Percentiles rank a stretch among this genome's conserved stretches.
These are phyloP conservation scores for Myocastor coypus DNA, from an alignment of 2,113 vertebrate genomes.

Conservation along the genomic window DNA sequence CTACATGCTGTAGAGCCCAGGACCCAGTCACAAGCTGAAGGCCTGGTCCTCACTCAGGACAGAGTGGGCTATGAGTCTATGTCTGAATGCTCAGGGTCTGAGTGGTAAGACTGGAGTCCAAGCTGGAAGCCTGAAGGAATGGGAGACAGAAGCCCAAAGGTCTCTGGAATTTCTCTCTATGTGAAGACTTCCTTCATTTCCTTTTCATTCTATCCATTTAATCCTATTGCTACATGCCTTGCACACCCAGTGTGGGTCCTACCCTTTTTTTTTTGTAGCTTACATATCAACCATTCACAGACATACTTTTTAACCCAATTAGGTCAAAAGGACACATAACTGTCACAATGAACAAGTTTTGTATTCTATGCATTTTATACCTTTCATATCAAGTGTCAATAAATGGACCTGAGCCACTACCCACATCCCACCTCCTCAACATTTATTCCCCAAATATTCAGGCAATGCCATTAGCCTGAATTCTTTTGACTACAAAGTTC, in stretches of 20 bases:
- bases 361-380: background rate
- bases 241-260: background rate
- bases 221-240: background rate
- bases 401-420: background rate
- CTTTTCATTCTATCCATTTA: background rate
- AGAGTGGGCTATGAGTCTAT: background rate
- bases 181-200: background rate
- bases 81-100: background rate
- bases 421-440: background rate
- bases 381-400: background rate
- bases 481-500: background rate
- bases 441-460: background rate
- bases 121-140: background rate
- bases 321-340: background rate
- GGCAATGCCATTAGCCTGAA: background rate
- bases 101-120: background rate
- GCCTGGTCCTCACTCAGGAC: background rate
- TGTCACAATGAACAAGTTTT: background rate
- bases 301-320: background rate
- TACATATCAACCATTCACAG: background rate
- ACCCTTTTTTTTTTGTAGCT: background rate
- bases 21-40: background rate
- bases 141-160: background rate
- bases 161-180: background rate
- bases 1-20: background rate